These are phyloP conservation scores for Drosophila dunni DNA, from an alignment of 1,140 invertebrate genomes.

Conservation along the genomic window DNA sequence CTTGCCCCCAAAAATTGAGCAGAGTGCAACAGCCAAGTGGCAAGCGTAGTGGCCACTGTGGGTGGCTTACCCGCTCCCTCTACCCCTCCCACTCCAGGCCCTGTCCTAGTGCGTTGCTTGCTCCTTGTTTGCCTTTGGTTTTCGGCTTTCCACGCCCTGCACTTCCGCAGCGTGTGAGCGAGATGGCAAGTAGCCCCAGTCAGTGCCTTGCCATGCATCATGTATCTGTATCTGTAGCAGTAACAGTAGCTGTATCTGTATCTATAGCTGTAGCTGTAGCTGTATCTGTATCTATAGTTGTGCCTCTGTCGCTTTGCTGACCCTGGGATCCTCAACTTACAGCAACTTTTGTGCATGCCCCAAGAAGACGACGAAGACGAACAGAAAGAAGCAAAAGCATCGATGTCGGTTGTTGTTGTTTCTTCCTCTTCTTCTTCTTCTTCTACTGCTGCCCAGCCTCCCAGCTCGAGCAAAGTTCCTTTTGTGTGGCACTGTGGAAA, in stretches of 20 bases:
- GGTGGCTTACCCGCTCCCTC: neutral
- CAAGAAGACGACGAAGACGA: neutral
- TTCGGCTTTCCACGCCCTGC: slow-evolving; percentile 47
- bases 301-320: slow-evolving; percentile 31
- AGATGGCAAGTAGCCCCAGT: slow-evolving; percentile 5
- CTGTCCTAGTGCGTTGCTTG: slow-evolving; percentile 17
- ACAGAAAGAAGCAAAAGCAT: slow-evolving; percentile 62
- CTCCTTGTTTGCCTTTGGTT: slow-evolving; percentile 50
- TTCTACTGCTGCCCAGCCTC: slow-evolving; percentile 35
- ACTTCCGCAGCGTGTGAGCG: slow-evolving; percentile 21
- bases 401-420: slow-evolving; percentile 48
- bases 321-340: slow-evolving; percentile 58
- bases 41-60: slow-evolving; percentile 30
- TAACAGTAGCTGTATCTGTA: slow-evolving; percentile 9
- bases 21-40: slow-evolving; percentile 58
- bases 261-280: slow-evolving; percentile 8
- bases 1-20: slow-evolving; percentile 29
- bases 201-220: slow-evolving; percentile 10
- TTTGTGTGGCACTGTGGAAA: slow-evolving; percentile 70
- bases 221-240: neutral
- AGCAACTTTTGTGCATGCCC: slow-evolving; percentile 63
- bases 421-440: neutral
- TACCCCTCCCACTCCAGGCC: neutral
- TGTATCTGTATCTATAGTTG: slow-evolving; percentile 21
- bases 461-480: slow-evolving; percentile 62